Base-by-base conservation (phyloP, 2,797 vertebrate species). In the Pagetopsis macropterus region DNA sequence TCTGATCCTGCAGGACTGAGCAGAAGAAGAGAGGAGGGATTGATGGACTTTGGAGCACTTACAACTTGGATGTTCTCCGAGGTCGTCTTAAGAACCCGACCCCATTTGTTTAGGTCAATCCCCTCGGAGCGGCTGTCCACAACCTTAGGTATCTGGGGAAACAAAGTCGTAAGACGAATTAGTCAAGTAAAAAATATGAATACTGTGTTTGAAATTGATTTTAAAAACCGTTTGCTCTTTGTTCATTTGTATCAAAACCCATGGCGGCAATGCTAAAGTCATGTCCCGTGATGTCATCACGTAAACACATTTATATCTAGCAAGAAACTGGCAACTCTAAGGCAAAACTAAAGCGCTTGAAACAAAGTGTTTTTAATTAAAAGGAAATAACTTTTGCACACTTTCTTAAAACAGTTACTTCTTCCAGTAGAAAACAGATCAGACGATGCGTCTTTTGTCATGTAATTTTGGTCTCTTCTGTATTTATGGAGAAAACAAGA, bases 111-210 rank as follows among this genome's bases (percentile, higher is more conserved):
- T 72, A 98, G 92, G 88, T 99, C 95, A 65, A 94, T 91, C 77
- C 97, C 97, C 57, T 88, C 79, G 0, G 96, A 92, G 59, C 79
- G 87, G 50, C 87, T 91, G 88, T 97, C 95, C 84, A 98, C 75
- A 19, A 98, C 94, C 83, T 90, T 94, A 5, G 98, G 97, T 93
- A 98, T 95, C 98, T 99, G 90, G 67, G 67, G 68, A 81, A 75
- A 88, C 27, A 75, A 72, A 65, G 60, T 41, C 64, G 72, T 65
- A 54, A 63, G 82, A 66, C 40, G 56, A 3, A 57, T 48, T 43
- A 16, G 63, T 61, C 45, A 1, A 55, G 21, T 19, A 16, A 63
- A 27, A 16, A 31, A 58, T 12, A 43, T 41, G 45, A 0, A 56
- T 23, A 9, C 15, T 23, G 11, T 43, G 41, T 50, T 68, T 63